These are phyloP conservation scores for Pedionomus torquatus DNA, from an alignment of 2,113 vertebrate genomes.

Conservation along the genomic window DNA sequence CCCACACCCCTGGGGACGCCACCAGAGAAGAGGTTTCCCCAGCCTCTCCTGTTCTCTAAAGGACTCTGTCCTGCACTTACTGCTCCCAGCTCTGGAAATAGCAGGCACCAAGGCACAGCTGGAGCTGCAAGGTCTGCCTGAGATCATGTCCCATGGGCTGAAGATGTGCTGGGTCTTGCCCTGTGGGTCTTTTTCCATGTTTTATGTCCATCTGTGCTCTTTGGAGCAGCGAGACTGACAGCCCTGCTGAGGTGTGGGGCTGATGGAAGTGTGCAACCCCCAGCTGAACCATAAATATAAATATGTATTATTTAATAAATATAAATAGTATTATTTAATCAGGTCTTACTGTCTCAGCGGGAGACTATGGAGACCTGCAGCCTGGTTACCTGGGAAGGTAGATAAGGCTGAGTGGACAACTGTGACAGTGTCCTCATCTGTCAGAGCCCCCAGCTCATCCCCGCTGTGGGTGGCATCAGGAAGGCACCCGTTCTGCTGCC, in stretches of 20 bases:
- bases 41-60: not conserved
- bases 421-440: accelerated
- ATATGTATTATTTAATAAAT: too few species aligned
- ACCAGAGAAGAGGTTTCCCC: not conserved
- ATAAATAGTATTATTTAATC: too few species aligned
- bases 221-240: accelerated
- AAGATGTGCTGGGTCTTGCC: not conserved
- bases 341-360: not conserved
- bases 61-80: not conserved
- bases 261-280: not conserved
- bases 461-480: accelerated
- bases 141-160: accelerated
- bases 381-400: too few species aligned
- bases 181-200: too few species aligned
- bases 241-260: not conserved
- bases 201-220: accelerated
- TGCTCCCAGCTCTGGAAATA: accelerated
- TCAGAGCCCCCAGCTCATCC: accelerated
- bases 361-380: not conserved
- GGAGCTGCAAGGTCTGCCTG: not conserved
- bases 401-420: not conserved
- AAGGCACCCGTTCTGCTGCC: accelerated
- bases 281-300: not conserved
- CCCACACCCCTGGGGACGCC: too few species aligned
- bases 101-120: accelerated